These are phyloP conservation scores for Elanus axillaris DNA, from an alignment of 2,113 vertebrate species.

Conservation along the genomic window DNA sequence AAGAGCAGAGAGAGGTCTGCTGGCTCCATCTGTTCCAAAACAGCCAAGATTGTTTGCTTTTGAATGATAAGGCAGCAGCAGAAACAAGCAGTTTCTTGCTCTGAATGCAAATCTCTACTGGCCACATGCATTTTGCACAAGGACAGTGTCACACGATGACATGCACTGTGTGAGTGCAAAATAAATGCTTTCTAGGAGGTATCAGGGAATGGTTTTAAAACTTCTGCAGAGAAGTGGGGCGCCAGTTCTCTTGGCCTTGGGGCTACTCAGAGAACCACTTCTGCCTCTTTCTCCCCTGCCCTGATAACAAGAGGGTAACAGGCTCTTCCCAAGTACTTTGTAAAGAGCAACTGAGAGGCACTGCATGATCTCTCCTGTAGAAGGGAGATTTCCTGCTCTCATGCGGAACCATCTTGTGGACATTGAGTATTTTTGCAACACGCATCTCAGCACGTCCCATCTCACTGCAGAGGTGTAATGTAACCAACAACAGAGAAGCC, in stretches of 20 bases:
- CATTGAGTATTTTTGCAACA: not conserved
- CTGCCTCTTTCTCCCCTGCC: not conserved
- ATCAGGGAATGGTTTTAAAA: not conserved
- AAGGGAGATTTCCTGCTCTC: not conserved
- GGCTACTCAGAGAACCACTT: not conserved
- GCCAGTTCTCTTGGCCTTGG: not conserved
- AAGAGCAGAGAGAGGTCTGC: not conserved
- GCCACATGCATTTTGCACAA: not conserved
- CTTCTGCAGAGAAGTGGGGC: not conserved
- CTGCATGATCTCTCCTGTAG: not conserved
- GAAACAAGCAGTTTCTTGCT: not conserved
- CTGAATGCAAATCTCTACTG: not conserved
- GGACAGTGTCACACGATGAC: not conserved
- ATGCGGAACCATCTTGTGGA: not conserved
- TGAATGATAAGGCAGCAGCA: not conserved
- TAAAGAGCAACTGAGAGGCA: not conserved
- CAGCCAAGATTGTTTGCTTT: not conserved
- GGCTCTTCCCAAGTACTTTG: not conserved
- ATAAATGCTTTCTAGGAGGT: not conserved
- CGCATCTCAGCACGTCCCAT: not conserved
- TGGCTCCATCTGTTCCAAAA: not conserved
- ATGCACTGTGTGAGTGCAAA: rapidly evolving
- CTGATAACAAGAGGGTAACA: not conserved
- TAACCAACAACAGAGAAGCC: not conserved
- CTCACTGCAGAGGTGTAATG: not conserved